phyloP scores from a whole-genome alignment of 2,797 vertebrate genomes.

The Rhadinocentrus ornatus region DNA sequence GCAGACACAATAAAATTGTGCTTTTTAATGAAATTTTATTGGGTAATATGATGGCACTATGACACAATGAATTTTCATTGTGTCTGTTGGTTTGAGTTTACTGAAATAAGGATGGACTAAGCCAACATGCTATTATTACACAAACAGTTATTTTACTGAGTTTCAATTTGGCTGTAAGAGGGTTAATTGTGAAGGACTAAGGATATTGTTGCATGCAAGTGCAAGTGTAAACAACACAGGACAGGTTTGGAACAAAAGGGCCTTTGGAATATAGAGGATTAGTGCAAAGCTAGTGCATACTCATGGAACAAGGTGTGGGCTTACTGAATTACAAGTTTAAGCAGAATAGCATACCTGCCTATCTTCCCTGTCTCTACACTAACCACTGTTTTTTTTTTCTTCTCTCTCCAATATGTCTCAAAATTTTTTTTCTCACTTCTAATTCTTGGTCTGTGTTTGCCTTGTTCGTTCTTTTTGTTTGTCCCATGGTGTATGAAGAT shows the following conservation, averaged over 20 bases:
- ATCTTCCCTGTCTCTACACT: constrained; percentile 48
- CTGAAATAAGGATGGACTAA: neutral
- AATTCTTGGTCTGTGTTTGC: constrained; percentile 71
- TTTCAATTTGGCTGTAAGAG: constrained; percentile 5
- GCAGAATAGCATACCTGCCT: constrained; percentile 15
- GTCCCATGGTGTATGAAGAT: constrained; percentile 75
- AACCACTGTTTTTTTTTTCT: constrained; percentile 64
- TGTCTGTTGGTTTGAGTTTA: neutral
- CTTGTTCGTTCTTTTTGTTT: constrained; percentile 73
- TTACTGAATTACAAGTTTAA: constrained; percentile 29
- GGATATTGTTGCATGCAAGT: constrained; percentile 13
- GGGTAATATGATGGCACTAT: too few relatives aligned
- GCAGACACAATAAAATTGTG: neutral
- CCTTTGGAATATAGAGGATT: constrained; percentile 41
- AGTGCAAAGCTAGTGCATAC: constrained; percentile 33
- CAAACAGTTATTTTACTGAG: constrained; percentile 2
- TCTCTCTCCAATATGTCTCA: constrained; percentile 58
- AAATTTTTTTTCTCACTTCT: constrained; percentile 54
- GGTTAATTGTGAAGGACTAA: constrained; percentile 9
- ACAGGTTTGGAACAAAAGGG: constrained; percentile 37
- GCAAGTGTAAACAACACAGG: constrained; percentile 19
- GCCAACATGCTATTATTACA: neutral
- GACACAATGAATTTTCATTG: too few relatives aligned
- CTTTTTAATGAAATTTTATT: neutral
- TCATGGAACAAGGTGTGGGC: constrained; percentile 40